Conservation (phyloP, 2,888 invertebrate genomes). For the Diogma glabrata region DNA sequence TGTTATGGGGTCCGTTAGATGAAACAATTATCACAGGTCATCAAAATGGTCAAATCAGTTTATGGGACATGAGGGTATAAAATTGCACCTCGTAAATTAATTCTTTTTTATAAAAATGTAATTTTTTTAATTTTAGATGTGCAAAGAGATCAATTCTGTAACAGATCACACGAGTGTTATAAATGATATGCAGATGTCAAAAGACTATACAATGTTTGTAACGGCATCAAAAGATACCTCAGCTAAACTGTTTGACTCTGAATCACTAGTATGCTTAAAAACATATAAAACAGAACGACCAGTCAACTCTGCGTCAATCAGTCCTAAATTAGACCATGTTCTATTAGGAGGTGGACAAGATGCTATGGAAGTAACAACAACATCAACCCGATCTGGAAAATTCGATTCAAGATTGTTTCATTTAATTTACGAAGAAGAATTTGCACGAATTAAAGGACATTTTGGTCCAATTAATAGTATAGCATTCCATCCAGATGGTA, state of each 20-base stretch:
- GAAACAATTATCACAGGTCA: slow-evolving; percentile 86
- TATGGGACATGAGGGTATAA: slow-evolving; percentile 81
- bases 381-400: slow-evolving; percentile 86
- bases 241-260: slow-evolving; percentile 87
- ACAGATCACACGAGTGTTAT: slow-evolving; percentile 78
- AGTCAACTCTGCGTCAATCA: slow-evolving; percentile 95
- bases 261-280: slow-evolving; percentile 75
- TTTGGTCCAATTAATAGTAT: slow-evolving; percentile 99
- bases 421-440: slow-evolving; percentile 92
- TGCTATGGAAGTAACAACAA: slow-evolving; percentile 97
- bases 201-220: slow-evolving; percentile 90
- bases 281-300: slow-evolving; percentile 96
- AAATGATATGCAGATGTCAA: slow-evolving; percentile 92
- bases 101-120: slow-evolving; percentile 5
- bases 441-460: slow-evolving; percentile 96
- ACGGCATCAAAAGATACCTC: slow-evolving; percentile 96
- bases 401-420: slow-evolving; percentile 95
- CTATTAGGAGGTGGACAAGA: slow-evolving; percentile 98
- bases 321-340: slow-evolving; percentile 91
- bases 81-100: slow-evolving; percentile 9
- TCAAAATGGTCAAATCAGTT: slow-evolving; percentile 83
- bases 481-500: slow-evolving; percentile 96
- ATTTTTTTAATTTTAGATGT: slow-evolving; percentile 44
- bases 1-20: slow-evolving; percentile 91
- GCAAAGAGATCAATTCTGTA: slow-evolving; percentile 64